Conservation (phyloP, 1,140 invertebrate species). For the Microplitis demolitor region DNA sequence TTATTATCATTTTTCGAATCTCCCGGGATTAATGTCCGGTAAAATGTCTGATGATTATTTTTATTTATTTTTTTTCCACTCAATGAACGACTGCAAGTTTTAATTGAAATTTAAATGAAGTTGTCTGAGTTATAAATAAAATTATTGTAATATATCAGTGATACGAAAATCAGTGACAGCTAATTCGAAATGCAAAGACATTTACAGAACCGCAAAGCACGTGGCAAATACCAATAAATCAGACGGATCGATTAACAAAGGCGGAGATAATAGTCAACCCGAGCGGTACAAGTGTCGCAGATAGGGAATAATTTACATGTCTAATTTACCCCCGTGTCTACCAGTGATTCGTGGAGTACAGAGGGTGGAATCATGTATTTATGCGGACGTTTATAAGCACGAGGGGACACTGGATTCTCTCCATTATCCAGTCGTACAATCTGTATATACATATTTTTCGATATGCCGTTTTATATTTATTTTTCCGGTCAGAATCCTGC, state of each 20-base stretch:
- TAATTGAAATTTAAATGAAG: no score
- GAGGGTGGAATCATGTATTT: constrained; percentile 27
- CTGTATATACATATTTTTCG: background rate
- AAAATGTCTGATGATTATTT: no score
- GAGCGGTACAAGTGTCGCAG: constrained; percentile 25
- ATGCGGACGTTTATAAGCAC: constrained; percentile 24
- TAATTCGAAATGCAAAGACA: background rate
- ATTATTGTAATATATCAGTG: background rate
- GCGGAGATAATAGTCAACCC: constrained; percentile 22
- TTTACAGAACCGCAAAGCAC: background rate
- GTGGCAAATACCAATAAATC: constrained; percentile 18
- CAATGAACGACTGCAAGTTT: no score
- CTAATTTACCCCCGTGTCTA: constrained; percentile 11
- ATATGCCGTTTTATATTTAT: background rate
- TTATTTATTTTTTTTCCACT: no score
- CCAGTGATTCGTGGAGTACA: constrained; percentile 4
- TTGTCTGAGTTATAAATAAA: no score
- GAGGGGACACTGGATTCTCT: background rate
- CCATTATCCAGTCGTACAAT: background rate
- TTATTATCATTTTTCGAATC: no score
- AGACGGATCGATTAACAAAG: constrained; percentile 22
- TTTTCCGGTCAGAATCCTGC: background rate
- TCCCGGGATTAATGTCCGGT: no score
- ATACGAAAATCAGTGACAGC: background rate
- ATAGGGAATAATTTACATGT: constrained; percentile 30